Conservation (phyloP, 2,888 invertebrate genomes). For the Drosophila demipolita region DNA sequence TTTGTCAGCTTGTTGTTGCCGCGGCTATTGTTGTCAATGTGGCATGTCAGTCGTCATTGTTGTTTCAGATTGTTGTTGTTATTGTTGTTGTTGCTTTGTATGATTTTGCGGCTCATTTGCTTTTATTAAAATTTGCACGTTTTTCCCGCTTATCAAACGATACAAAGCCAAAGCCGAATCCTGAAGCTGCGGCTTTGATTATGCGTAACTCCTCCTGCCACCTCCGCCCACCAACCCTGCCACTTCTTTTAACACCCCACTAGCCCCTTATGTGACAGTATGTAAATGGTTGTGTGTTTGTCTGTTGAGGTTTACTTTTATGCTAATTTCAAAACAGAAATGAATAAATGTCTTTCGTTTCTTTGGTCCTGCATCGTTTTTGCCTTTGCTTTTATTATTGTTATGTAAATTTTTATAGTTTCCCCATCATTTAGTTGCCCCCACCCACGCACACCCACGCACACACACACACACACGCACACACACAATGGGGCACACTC, state of each 20-base stretch:
- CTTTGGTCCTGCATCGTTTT: conserved; percentile 38
- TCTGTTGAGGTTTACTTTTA: conserved; percentile 66
- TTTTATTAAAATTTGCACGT: conserved; percentile 78
- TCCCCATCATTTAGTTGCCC: conserved; percentile 76
- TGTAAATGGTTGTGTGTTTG: conserved; percentile 29
- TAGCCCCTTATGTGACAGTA: conserved; percentile 30
- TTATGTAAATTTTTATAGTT: conserved; percentile 80
- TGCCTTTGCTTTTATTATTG: conserved; percentile 73
- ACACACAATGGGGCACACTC: conserved; percentile 1
- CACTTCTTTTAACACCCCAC: neutral
- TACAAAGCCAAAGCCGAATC: conserved; percentile 26
- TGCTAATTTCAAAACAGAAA: conserved; percentile 75
- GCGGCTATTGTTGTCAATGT: conserved; percentile 18
- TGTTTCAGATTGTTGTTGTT: conserved; percentile 2
- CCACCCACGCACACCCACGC: conserved; percentile 18
- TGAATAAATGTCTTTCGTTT: conserved; percentile 76
- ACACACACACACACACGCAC: conserved; percentile 6
- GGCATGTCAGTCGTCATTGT: conserved; percentile 10
- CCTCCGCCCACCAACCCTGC: neutral
- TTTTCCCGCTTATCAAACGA: conserved; percentile 74
- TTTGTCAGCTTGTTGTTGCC: conserved; percentile 15
- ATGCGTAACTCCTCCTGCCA: conserved; percentile 42
- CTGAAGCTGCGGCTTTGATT: conserved; percentile 64
- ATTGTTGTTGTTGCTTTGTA: conserved; percentile 49
- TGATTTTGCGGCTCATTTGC: conserved; percentile 79